Evolutionary conservation across 2,888 invertebrate genomes (phyloP).

Genomic region (Chorisops tibialis): DNA sequence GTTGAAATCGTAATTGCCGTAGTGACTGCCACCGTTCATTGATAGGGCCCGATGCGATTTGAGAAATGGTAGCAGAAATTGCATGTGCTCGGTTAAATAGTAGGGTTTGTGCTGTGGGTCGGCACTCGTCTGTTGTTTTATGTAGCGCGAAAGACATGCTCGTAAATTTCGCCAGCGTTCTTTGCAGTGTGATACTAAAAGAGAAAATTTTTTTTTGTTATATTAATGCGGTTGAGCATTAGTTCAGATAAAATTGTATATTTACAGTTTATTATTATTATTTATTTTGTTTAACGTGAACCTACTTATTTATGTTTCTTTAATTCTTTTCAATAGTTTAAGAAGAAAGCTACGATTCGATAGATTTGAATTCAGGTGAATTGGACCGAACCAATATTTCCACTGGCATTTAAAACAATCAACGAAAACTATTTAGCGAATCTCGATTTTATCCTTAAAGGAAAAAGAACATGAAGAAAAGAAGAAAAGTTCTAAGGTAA

Average conservation of each 20-base stretch:
- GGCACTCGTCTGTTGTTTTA: constrained; percentile 49
- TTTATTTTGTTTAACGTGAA: too few relatives aligned
- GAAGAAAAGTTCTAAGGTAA: too few relatives aligned
- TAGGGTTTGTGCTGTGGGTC: constrained; percentile 52
- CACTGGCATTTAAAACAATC: too few relatives aligned
- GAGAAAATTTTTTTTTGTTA: neutral
- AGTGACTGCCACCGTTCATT: neutral
- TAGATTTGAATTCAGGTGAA: too few relatives aligned
- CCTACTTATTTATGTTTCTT: too few relatives aligned
- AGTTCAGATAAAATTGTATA: neutral
- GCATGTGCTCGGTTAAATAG: constrained; percentile 52
- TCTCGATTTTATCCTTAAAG: too few relatives aligned
- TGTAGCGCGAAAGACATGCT: constrained; percentile 50
- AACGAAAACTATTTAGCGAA: too few relatives aligned
- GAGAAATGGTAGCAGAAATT: constrained; percentile 50
- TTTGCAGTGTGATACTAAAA: constrained; percentile 50
- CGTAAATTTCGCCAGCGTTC: constrained; percentile 53
- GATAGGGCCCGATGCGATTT: constrained; percentile 47
- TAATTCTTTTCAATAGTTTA: too few relatives aligned
- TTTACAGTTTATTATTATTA: too few relatives aligned
- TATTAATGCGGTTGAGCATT: neutral
- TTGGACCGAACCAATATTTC: too few relatives aligned
- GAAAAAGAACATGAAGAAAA: too few relatives aligned
- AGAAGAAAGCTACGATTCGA: too few relatives aligned
- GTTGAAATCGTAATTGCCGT: neutral